Evolutionary conservation across 1,140 invertebrate species (phyloP).

Genomic region (Dreissena rostriformis): DNA sequence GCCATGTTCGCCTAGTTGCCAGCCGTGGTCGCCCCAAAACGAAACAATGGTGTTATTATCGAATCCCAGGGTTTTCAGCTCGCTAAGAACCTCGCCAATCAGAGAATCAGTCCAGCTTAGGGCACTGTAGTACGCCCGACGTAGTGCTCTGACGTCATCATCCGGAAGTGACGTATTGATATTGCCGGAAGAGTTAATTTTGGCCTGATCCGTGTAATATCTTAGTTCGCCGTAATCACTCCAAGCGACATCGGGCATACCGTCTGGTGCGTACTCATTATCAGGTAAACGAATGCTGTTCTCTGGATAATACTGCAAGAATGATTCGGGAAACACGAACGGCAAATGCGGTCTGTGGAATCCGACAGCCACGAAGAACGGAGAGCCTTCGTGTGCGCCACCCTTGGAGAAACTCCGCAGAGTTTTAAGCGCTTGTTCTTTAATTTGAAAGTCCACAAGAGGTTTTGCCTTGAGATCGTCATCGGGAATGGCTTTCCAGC

Average conservation of each 20-base stretch:
- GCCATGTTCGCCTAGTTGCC: conserved; percentile 91
- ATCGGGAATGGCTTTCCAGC: conserved; percentile 38
- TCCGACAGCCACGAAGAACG: conserved; percentile 88
- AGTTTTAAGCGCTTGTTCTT: conserved; percentile 29
- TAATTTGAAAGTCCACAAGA: conserved; percentile 33
- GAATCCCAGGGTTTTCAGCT: conserved; percentile 82
- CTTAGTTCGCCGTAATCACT: conserved; percentile 51
- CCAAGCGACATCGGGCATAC: conserved; percentile 62
- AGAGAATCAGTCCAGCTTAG: conserved; percentile 86
- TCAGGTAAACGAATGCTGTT: conserved; percentile 43
- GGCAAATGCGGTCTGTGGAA: conserved; percentile 95
- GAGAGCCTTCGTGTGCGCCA: not conserved
- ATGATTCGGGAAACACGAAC: conserved; percentile 90
- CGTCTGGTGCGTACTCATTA: conserved; percentile 60
- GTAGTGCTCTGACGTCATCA: conserved; percentile 25
- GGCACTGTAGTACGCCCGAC: conserved; percentile 81
- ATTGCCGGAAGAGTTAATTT: conserved; percentile 32
- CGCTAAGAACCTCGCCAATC: conserved; percentile 87
- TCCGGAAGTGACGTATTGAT: conserved; percentile 44
- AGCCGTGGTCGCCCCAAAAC: conserved; percentile 93
- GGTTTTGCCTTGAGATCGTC: conserved; percentile 28
- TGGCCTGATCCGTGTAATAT: conserved; percentile 7
- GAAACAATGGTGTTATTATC: conserved; percentile 88
- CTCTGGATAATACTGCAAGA: conserved; percentile 84
- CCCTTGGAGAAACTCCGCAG: conserved; percentile 10